Base-by-base conservation (phyloP, 1,140 invertebrate genomes). In the Trinorchestia longiramus region DNA sequence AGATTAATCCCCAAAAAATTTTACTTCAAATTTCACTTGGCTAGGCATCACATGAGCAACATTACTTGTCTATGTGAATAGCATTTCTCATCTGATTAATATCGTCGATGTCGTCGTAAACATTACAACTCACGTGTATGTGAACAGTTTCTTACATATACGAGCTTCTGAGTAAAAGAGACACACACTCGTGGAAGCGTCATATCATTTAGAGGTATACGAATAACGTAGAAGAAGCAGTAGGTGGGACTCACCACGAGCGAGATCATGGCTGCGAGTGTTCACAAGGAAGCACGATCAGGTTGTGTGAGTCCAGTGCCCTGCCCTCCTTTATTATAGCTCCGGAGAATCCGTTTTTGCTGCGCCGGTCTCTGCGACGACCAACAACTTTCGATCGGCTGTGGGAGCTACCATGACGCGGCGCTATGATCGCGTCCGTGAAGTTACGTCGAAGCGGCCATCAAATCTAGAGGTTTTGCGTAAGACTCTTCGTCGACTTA, bases 281-380 rank as follows among this genome's bases (percentile, higher is more conserved):
- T 94, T 94, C 92, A 94, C 92, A 43, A 40, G 41, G 92, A 94
- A 41, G 92, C 44, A n/a, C 44, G 36, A 44, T 45, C 44, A 47
- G 43, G 43, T 43, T 45, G 43, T 43, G 43, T 43, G 8, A 40
- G 44, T 42, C 43, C 19, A 94, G 43, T 94, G 92, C 43, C 92
- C 92, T 47, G 92, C 92, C 92, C 92, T 43, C 43, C 92, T 45
- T 43, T 94, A 94, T 94, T 94, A 94, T 94, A 94, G 43, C 92
- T 40, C 43, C 40, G 41, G 3, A 44, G 43, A 45, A 43, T 17
- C 44, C 92, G 43, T 94, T 94, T 94, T 94, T 94, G 92, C 92
- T 17, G 43, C 92, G 43, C 92, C 92, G 43, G 92, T 94, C 43
- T 94, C 92, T 43, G 40, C 92, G 40, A 47, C 92, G 43, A 94